Conservation (phyloP, 1,140 invertebrate genomes). For the Trigoniulus corallinus region DNA sequence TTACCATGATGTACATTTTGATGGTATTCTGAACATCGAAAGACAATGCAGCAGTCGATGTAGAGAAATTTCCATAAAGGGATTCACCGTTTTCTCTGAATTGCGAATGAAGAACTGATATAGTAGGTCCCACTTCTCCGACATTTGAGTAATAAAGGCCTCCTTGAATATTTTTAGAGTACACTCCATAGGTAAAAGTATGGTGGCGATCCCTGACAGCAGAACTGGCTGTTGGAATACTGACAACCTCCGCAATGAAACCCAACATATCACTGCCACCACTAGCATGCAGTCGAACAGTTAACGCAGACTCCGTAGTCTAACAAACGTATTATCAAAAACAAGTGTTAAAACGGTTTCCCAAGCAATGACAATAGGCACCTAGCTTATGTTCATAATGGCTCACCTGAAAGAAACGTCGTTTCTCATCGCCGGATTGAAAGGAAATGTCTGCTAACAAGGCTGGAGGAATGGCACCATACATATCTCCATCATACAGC, state of each 20-base stretch:
- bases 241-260: conserved; percentile 94
- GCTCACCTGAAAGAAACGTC: conserved; percentile 31
- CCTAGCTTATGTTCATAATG: conserved; percentile 30
- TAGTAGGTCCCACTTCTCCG: conserved; percentile 86
- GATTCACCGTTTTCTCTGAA: conserved; percentile 75
- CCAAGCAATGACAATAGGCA: too few relatives aligned
- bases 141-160: conserved; percentile 74
- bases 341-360: too few relatives aligned
- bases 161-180: conserved; percentile 70
- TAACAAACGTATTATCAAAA: too few relatives aligned
- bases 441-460: conserved; percentile 14
- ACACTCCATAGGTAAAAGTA: conserved; percentile 68
- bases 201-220: conserved; percentile 62
- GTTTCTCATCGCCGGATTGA: conserved; percentile 27
- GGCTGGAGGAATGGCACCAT: conserved; percentile 47
- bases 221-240: conserved; percentile 59
- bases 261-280: conserved; percentile 84
- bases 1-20: conserved; percentile 58
- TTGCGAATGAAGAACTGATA: conserved; percentile 76
- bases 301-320: conserved; percentile 40
- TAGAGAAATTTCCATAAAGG: conserved; percentile 88
- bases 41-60: conserved; percentile 59
- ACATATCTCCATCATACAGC: conserved; percentile 83
- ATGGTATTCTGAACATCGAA: conserved; percentile 90
- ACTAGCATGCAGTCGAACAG: conserved; percentile 81